phyloP scores from a whole-genome alignment of 2,888 invertebrate species.

The Neoascia interrupta region DNA sequence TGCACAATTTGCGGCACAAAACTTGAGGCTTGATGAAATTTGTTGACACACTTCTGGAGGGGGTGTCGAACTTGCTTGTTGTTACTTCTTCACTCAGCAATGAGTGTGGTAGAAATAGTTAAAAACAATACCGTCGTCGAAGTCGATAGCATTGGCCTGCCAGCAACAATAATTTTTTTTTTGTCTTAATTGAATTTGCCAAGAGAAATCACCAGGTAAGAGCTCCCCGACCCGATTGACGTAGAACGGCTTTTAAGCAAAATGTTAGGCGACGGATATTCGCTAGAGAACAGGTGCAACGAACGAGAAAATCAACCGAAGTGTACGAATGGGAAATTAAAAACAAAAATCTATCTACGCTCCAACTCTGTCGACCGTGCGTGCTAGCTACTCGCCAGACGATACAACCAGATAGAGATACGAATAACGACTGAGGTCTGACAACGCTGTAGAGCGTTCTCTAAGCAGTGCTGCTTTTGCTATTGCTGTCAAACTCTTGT shows the following conservation, averaged over 20 bases:
- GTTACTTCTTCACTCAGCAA: background rate
- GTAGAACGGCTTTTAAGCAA: conserved; percentile 4
- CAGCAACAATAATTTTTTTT: too few relatives aligned
- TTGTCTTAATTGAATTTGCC: conserved; percentile 59
- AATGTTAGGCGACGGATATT: background rate
- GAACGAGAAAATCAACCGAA: background rate
- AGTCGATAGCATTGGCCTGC: too few relatives aligned
- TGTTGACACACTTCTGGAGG: background rate
- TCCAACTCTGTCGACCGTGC: conserved; percentile 45
- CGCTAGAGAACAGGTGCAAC: conserved; percentile 25
- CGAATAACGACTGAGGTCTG: conserved; percentile 54
- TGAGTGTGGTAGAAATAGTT: background rate
- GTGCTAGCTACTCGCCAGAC: conserved; percentile 16
- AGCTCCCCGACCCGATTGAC: too few relatives aligned
- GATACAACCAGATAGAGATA: conserved; percentile 66
- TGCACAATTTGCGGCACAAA: background rate
- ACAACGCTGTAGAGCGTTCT: conserved; percentile 13
- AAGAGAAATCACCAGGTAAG: conserved; percentile 22
- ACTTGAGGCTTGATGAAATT: too few relatives aligned
- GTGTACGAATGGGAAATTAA: conserved; percentile 8
- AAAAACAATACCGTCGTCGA: too few relatives aligned
- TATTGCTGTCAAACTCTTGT: conserved; percentile 15
- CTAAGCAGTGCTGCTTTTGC: conserved; percentile 7
- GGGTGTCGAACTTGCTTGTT: background rate
- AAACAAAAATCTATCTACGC: background rate